Conservation (phyloP, 1,140 invertebrate species). For the Mycetomoellerius zeteki region DNA sequence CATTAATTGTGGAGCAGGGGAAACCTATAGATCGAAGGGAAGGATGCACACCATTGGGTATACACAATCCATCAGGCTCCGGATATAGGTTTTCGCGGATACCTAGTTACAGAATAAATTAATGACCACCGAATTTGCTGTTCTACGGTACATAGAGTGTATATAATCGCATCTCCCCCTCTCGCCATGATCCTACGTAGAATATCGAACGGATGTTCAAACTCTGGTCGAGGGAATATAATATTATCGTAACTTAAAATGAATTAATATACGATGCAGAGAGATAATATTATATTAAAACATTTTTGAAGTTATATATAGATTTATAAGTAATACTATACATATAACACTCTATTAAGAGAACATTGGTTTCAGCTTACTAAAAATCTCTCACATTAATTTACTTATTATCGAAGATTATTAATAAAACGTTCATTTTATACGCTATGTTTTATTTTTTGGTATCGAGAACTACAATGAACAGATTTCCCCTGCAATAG, state of each 20-base stretch:
- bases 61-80: slow-evolving; percentile 64
- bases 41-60: slow-evolving; percentile 58
- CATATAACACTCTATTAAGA: too few species aligned
- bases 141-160: slow-evolving; percentile 45
- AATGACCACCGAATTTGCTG: slow-evolving; percentile 75
- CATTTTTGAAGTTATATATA: neutral
- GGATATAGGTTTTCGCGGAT: slow-evolving; percentile 70
- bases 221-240: neutral
- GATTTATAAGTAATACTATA: neutral
- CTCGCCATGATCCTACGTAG: neutral
- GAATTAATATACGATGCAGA: slow-evolving; percentile 15
- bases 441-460: neutral
- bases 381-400: neutral
- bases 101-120: slow-evolving; percentile 74
- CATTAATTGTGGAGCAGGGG: slow-evolving; percentile 21
- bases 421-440: neutral
- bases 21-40: slow-evolving; percentile 27
- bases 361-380: neutral
- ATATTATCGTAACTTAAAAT: slow-evolving; percentile 37
- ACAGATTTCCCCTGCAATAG: neutral
- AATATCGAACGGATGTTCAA: slow-evolving; percentile 45
- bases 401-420: neutral
- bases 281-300: slow-evolving; percentile 4
- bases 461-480: neutral
- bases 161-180: slow-evolving; percentile 31